Conservation (phyloP, 1,140 invertebrate genomes). For the Bicyclus anynana region DNA sequence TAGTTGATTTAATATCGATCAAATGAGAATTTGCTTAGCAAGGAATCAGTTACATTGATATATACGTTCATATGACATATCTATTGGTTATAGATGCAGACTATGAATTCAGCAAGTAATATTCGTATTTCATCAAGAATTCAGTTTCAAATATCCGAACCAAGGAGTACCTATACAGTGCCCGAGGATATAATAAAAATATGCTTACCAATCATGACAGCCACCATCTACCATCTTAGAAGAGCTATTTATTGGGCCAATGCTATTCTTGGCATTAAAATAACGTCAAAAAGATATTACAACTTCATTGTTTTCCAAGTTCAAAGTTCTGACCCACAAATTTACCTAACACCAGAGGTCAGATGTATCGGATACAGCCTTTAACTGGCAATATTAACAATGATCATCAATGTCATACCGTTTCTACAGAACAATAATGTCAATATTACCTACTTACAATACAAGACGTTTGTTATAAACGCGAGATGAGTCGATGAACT, state of each 20-base stretch:
- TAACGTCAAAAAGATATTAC: neutral
- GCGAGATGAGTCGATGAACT: neutral
- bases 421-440: constrained; percentile 18
- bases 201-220: neutral
- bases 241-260: neutral
- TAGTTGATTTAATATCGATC: too few relatives aligned
- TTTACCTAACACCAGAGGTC: constrained; percentile 17
- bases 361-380: constrained; percentile 14
- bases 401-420: constrained; percentile 16
- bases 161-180: too few relatives aligned
- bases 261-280: neutral
- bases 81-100: too few relatives aligned
- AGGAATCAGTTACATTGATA: too few relatives aligned
- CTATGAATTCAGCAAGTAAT: too few relatives aligned
- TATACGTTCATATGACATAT: too few relatives aligned
- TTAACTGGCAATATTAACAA: constrained; percentile 10
- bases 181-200: too few relatives aligned
- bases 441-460: constrained; percentile 13
- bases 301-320: constrained; percentile 2
- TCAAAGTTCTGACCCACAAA: constrained; percentile 17
- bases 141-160: too few relatives aligned
- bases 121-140: too few relatives aligned
- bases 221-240: neutral
- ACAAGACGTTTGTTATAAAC: too few relatives aligned
- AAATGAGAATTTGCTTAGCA: too few relatives aligned